Percentiles rank a stretch among this genome's conserved stretches.
phyloP scores from a whole-genome alignment of 1,140 invertebrate species.

The Scaptodrosophila lebanonensis region DNA sequence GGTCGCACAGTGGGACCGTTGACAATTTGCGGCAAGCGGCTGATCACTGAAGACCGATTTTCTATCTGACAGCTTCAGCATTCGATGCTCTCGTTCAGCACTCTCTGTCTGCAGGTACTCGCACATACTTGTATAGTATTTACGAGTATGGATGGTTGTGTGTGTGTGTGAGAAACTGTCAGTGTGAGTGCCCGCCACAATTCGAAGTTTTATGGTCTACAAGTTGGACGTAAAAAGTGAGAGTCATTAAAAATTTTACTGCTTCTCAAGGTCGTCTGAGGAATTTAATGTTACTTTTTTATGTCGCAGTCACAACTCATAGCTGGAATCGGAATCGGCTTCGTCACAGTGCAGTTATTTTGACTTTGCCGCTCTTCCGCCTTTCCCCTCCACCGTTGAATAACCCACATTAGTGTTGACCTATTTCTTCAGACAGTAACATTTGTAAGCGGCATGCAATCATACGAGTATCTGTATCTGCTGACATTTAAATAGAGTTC shows the following conservation, averaged over 20 bases:
- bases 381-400: too few relatives aligned
- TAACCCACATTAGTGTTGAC: too few relatives aligned
- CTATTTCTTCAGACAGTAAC: conserved; percentile 32
- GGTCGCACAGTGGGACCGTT: conserved; percentile 57
- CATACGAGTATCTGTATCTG: too few relatives aligned
- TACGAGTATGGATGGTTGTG: too few relatives aligned
- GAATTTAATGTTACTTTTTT: conserved; percentile 71
- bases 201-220: conserved; percentile 60
- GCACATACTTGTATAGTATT: too few relatives aligned
- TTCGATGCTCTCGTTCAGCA: conserved; percentile 36
- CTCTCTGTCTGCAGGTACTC: too few relatives aligned
- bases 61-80: conserved; percentile 4
- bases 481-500: too few relatives aligned
- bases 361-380: conserved; percentile 5
- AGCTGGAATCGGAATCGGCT: too few relatives aligned
- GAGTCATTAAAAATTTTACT: conserved; percentile 77
- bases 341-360: conserved; percentile 19
- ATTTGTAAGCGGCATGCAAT: too few relatives aligned
- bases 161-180: conserved; percentile 12
- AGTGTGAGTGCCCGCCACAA: conserved; percentile 35
- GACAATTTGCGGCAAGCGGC: conserved; percentile 44
- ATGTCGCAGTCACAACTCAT: conserved; percentile 35
- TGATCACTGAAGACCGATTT: conserved; percentile 27
- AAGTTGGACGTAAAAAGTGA: conserved; percentile 73
- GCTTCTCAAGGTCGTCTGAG: conserved; percentile 74